Conservation (phyloP, 2,888 invertebrate genomes). For the Tetheella fluctuosa region DNA sequence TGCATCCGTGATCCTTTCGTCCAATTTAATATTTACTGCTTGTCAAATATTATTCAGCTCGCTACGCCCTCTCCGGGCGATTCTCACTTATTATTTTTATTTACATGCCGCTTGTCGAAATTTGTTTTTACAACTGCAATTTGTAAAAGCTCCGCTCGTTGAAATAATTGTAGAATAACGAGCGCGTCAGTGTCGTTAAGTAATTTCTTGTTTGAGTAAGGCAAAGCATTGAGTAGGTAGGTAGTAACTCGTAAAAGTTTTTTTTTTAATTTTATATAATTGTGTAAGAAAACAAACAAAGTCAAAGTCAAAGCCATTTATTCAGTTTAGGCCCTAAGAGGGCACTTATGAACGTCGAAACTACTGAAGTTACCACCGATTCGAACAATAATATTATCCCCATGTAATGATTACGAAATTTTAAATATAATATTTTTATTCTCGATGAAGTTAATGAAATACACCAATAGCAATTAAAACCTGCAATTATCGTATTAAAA, state of each 20-base stretch:
- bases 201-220: conserved; percentile 42
- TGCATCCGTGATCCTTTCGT: conserved; percentile 56
- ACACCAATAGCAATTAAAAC: too few species aligned
- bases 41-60: conserved; percentile 69
- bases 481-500: too few species aligned
- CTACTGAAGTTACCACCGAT: too few species aligned
- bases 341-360: too few species aligned
- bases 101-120: conserved; percentile 59
- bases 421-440: too few species aligned
- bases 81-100: conserved; percentile 62
- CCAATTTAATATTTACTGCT: conserved; percentile 75
- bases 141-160: conserved; percentile 51
- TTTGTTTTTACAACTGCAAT: conserved; percentile 62
- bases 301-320: too few species aligned
- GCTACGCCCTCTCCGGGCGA: conserved; percentile 57
- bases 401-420: too few species aligned
- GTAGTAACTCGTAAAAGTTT: conserved; percentile 15
- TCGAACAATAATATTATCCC: too few species aligned
- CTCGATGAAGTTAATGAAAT: too few species aligned
- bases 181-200: conserved; percentile 32
- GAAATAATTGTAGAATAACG: conserved; percentile 53
- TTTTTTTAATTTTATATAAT: conserved; percentile 1
- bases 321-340: too few species aligned
- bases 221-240: conserved; percentile 10
- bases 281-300: background rate